Percentiles rank a stretch among this genome's conserved stretches.
Evolutionary conservation across 2,888 invertebrate genomes (phyloP).

Genomic region (Cistogaster globosa): DNA sequence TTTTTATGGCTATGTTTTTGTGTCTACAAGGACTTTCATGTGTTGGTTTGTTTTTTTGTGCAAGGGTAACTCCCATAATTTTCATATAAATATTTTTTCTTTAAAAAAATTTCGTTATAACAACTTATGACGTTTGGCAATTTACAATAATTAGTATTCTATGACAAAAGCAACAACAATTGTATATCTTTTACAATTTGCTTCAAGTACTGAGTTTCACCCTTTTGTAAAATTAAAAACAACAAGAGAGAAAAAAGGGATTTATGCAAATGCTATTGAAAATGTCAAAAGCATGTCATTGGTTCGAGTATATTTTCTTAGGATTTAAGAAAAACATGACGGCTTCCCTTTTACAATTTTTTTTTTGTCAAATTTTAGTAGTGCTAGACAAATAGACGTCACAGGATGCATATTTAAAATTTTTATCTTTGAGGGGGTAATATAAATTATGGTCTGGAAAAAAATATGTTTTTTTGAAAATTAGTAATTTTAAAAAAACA

Average conservation of each 20-base stretch:
- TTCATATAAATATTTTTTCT: constrained; percentile 13
- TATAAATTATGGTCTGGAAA: neutral
- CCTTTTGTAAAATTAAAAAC: constrained; percentile 31
- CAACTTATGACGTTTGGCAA: constrained; percentile 60
- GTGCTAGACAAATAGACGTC: constrained; percentile 67
- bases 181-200: constrained; percentile 24
- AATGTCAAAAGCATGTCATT: constrained; percentile 69
- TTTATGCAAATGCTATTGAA: constrained; percentile 66
- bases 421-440: neutral
- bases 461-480: neutral
- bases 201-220: constrained; percentile 25
- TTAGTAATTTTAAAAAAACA: too few species aligned
- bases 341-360: constrained; percentile 45
- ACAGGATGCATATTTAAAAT: neutral
- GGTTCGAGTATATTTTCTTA: constrained; percentile 61
- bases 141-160: constrained; percentile 67
- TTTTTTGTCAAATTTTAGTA: neutral
- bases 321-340: constrained; percentile 64
- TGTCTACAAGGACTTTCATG: constrained; percentile 29
- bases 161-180: constrained; percentile 44
- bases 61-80: constrained; percentile 60
- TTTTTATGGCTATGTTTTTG: neutral
- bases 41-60: constrained; percentile 23
- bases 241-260: constrained; percentile 22
- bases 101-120: constrained; percentile 50